A percentile compares a stretch with the other conserved stretches of the same genome.
Conservation (phyloP, 2,888 invertebrate species). For the Protodeltote pygarga region DNA sequence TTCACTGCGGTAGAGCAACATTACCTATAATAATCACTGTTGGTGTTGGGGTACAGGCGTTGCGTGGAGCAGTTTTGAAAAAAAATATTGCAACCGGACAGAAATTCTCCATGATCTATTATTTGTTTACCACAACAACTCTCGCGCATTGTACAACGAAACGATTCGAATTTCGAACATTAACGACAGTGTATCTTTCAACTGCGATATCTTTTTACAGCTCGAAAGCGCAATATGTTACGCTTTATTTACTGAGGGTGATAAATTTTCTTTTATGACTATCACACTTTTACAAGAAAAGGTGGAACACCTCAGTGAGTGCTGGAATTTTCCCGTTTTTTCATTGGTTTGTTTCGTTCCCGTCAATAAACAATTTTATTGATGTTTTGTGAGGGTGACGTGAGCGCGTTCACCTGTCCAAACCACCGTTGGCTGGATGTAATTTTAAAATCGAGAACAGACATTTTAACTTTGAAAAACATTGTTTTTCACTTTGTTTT, state of each 20-base stretch:
- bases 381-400: constrained; percentile 56
- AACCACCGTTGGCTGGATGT: constrained; percentile 25
- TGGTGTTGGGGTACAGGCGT: too few relatives aligned
- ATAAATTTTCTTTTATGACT: constrained; percentile 83
- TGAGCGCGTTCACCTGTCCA: constrained; percentile 38
- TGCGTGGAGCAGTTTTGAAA: too few relatives aligned
- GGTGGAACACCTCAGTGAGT: constrained; percentile 53
- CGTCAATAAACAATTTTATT: constrained; percentile 78
- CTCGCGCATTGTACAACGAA: constrained; percentile 12
- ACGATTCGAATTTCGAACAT: constrained; percentile 55
- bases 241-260: constrained; percentile 77
- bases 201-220: constrained; percentile 69
- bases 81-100: too few relatives aligned
- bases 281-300: constrained; percentile 78
- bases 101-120: neutral
- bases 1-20: too few relatives aligned
- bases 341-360: constrained; percentile 57
- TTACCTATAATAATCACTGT: too few relatives aligned
- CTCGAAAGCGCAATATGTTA: constrained; percentile 75
- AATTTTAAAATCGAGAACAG: constrained; percentile 38
- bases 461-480: too few relatives aligned
- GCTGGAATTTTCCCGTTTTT: constrained; percentile 68
- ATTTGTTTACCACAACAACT: constrained; percentile 2
- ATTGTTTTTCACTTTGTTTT: constrained; percentile 26
- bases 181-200: constrained; percentile 60